Conservation (phyloP, 2,888 invertebrate genomes). For the Apotomis capreana region DNA sequence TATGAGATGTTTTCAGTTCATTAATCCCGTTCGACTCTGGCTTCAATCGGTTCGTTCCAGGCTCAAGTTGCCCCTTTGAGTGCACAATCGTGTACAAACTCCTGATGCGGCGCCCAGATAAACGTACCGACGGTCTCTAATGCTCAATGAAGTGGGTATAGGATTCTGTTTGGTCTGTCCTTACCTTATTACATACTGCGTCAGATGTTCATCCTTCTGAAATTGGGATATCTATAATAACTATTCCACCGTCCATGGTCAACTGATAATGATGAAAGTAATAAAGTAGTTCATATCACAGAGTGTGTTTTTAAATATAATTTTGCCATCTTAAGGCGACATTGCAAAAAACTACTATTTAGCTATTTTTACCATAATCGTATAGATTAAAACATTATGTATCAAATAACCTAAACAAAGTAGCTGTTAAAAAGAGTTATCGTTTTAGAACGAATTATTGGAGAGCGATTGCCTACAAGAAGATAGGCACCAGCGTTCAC, state of each 20-base stretch:
- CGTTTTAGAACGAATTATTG: too few relatives aligned
- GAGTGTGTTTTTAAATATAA: too few relatives aligned
- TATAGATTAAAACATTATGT: too few relatives aligned
- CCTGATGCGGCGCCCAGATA: constrained; percentile 47
- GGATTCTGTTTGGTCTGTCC: neutral
- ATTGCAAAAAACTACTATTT: too few relatives aligned
- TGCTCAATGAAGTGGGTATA: constrained; percentile 10
- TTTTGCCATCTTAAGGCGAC: too few relatives aligned
- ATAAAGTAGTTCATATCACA: too few relatives aligned
- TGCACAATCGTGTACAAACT: constrained; percentile 58
- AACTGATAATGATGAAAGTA: neutral
- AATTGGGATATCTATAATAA: neutral
- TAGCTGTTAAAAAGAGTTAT: too few relatives aligned
- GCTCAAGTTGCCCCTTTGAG: constrained; percentile 47
- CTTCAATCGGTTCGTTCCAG: constrained; percentile 44
- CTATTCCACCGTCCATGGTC: neutral
- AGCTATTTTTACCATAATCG: too few relatives aligned
- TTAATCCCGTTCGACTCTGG: constrained; percentile 35
- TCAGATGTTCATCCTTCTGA: neutral
- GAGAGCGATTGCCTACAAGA: too few relatives aligned
- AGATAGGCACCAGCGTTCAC: too few relatives aligned
- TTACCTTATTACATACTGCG: neutral
- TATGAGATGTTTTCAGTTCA: constrained; percentile 24
- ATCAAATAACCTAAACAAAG: too few relatives aligned
- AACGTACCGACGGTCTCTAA: constrained; percentile 3